Evolutionary conservation across 2,797 vertebrate species (phyloP).

Genomic region (Silurus aristotelis): DNA sequence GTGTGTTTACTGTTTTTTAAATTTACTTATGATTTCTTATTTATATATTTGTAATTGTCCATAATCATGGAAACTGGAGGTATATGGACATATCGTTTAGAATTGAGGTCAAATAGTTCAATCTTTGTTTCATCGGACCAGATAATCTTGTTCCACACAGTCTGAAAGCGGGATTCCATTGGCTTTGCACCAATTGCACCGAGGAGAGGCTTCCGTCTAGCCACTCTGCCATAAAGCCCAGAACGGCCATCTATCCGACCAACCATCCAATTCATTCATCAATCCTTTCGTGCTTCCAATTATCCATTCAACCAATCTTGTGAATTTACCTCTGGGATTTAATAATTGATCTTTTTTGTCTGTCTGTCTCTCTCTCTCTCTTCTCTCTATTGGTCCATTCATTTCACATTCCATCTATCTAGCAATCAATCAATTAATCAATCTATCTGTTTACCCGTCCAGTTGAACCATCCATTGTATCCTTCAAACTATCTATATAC

Average conservation of each 20-base stretch:
- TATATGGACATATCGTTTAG: no score
- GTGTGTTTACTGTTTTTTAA: no score
- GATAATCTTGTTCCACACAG: no score
- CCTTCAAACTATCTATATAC: neutral
- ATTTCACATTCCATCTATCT: neutral
- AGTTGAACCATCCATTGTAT: neutral
- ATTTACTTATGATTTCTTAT: no score
- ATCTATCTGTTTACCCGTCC: neutral
- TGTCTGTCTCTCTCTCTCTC: neutral
- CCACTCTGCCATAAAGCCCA: no score
- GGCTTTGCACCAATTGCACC: no score
- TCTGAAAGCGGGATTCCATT: no score
- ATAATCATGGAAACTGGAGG: no score
- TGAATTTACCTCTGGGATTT: neutral
- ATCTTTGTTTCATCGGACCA: no score
- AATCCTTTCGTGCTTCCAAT: neutral
- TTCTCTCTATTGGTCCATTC: neutral
- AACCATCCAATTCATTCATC: neutral
- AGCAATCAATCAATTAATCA: neutral
- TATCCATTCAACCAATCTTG: neutral
- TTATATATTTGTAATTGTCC: no score
- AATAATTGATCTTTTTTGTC: neutral
- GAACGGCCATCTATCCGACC: neutral
- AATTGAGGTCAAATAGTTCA: no score
- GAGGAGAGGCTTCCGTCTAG: no score